Percentiles rank a stretch among this genome's conserved stretches.
Evolutionary conservation across 2,888 invertebrate genomes (phyloP).

Genomic region (Micoletzkya japonica): DNA sequence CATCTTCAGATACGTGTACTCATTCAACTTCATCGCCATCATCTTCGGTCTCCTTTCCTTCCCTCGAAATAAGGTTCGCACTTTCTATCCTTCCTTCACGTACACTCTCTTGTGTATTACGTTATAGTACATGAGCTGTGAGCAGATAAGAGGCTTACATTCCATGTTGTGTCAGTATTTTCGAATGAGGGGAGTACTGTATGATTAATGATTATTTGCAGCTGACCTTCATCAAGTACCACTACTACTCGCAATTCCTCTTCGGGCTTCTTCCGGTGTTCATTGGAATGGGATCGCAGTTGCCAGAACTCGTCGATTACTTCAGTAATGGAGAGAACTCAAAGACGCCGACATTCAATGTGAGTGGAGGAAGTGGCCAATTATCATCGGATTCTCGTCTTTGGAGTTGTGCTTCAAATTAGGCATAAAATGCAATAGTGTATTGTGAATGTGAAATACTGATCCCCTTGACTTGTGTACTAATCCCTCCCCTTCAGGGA

Average conservation of each 20-base stretch:
- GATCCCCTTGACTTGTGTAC: not conserved
- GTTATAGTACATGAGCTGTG: too few species aligned
- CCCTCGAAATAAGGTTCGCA: slow-evolving; percentile 50
- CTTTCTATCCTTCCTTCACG: not conserved
- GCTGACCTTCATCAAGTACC: slow-evolving; percentile 49
- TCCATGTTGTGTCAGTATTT: too few species aligned
- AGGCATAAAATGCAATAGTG: too few species aligned
- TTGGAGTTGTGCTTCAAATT: not conserved
- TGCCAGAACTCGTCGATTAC: slow-evolving; percentile 58
- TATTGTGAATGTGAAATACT: too few species aligned
- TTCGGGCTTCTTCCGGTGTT: slow-evolving; percentile 53
- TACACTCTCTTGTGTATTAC: too few species aligned
- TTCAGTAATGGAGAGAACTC: slow-evolving; percentile 49
- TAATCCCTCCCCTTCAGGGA: slow-evolving; percentile 34
- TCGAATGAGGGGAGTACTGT: not conserved
- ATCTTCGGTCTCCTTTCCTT: slow-evolving; percentile 52
- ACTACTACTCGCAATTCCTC: slow-evolving; percentile 58
- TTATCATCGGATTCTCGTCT: not conserved
- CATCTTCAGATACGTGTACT: slow-evolving; percentile 45
- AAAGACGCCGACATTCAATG: slow-evolving; percentile 60
- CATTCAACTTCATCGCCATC: slow-evolving; percentile 54
- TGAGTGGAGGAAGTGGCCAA: not conserved
- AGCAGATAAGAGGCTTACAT: too few species aligned
- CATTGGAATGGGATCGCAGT: slow-evolving; percentile 55
- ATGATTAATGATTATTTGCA: slow-evolving; percentile 28